Base-by-base conservation (phyloP, 2,888 invertebrate genomes). In the Gymnocheta viridis region DNA sequence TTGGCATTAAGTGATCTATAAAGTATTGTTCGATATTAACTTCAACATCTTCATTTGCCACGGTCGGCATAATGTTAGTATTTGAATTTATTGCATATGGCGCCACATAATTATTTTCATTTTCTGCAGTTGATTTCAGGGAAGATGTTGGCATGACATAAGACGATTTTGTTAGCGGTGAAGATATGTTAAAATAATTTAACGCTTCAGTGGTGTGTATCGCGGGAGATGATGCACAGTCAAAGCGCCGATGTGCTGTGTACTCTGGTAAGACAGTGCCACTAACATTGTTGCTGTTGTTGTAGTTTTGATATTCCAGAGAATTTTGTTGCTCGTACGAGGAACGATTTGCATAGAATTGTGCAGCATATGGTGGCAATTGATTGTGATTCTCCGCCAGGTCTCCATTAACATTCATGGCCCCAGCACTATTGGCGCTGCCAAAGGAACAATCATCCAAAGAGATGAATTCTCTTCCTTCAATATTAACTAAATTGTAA, bases 11-110 rank as follows among this genome's bases (percentile, higher is more conserved):
- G 88, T 90, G 89, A 81, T 89, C 90, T 89, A 92, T 91, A 82
- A 92, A 89, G 88, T 92, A 92, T 89, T 92, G 92, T 89, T 92
- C 92, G 86, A 92, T 91, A 78, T 69, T 81, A 38, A 54, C 77
- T 73, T 84, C 84, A 56, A 81, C 77, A 78, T 84, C 84, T 90
- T 92, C 92, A 88, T 92, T 92, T 41, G 91, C 89, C 89, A 91
- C 90, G n/a, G 44, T 10, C 32, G 86, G 90, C 89, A 66, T 69
- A 27, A 41, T 56, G 79, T 44, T 51, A 35, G 32, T 32, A 47
- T 69, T 64, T 44, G 58, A 44, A 56, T 51, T 58, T 9, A 49
- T 9, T 17, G 58, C 62, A 49, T 56, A 67, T 62, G 85, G 76
- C 85, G 85, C 82, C 82, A 83, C 60, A 77, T 86, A 85, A 64